phyloP scores from a whole-genome alignment of 92 coral and sea anemone species.

The Palythoa grandiflora region DNA sequence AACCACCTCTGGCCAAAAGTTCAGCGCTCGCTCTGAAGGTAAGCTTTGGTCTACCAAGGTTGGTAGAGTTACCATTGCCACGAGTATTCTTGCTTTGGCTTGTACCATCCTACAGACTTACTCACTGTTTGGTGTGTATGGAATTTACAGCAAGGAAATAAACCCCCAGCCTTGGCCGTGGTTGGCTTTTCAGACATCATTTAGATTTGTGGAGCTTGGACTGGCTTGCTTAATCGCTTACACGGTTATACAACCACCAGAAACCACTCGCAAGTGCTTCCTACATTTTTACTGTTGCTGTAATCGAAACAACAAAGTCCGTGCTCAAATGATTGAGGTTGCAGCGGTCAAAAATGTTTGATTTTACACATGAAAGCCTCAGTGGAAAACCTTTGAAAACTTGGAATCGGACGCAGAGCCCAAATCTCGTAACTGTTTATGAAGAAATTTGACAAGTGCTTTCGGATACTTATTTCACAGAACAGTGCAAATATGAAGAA shows the following conservation, averaged over 20 bases:
- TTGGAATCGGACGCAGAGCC: not conserved
- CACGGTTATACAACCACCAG: constrained; percentile 79
- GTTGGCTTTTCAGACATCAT: constrained; percentile 83
- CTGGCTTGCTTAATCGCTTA: constrained; percentile 84
- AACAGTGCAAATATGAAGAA: no score
- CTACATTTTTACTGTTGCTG: not conserved
- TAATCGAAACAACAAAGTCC: not conserved
- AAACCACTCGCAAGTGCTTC: not conserved
- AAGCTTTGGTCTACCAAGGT: constrained; percentile 52
- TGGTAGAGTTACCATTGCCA: constrained; percentile 72
- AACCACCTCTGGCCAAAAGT: not conserved
- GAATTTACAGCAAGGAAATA: constrained; percentile 67
- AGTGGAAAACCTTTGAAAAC: not conserved
- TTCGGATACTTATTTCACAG: no score
- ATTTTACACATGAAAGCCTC: not conserved
- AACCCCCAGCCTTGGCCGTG: constrained; percentile 95
- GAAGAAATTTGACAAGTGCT: no score
- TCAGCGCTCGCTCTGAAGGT: not conserved
- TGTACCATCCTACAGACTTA: constrained; percentile 78
- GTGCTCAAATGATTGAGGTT: not conserved
- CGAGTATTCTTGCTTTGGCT: constrained; percentile 75
- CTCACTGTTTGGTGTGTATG: constrained; percentile 91
- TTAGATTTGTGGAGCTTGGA: constrained; percentile 84
- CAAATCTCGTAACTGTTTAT: not conserved
- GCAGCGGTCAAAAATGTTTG: not conserved